Conservation (phyloP, 2,888 invertebrate genomes). For the Venusia cambrica region DNA sequence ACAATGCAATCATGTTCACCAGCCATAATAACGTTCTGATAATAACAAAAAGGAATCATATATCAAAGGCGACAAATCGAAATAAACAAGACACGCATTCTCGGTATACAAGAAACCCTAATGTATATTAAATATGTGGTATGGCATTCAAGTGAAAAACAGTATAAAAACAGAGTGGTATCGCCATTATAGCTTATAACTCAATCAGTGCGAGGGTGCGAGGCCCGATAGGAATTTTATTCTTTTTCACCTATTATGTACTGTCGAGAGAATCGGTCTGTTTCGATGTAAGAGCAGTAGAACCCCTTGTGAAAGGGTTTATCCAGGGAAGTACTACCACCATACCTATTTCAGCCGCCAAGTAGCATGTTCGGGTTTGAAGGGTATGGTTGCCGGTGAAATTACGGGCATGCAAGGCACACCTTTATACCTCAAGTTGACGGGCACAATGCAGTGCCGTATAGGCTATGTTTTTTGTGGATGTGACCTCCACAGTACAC, state of each 20-base stretch:
- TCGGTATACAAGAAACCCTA: slow-evolving; percentile 54
- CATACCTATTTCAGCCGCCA: no score
- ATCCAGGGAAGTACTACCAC: no score
- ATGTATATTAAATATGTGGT: slow-evolving; percentile 74
- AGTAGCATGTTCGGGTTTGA: no score
- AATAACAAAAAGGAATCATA: slow-evolving; percentile 69
- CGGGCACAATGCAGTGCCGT: no score
- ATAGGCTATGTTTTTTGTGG: no score
- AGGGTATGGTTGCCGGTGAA: no score
- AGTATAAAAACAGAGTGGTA: slow-evolving; percentile 71
- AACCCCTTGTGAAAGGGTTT: no score
- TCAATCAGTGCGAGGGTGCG: slow-evolving; percentile 63
- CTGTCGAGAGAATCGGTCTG: slow-evolving; percentile 40
- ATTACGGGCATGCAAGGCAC: no score
- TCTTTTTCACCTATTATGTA: slow-evolving; percentile 70
- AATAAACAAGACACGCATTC: slow-evolving; percentile 73
- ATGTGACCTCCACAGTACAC: no score
- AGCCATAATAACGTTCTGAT: slow-evolving; percentile 58
- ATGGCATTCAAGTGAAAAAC: slow-evolving; percentile 73
- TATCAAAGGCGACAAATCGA: slow-evolving; percentile 75
- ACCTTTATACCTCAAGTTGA: no score
- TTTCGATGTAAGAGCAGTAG: no score
- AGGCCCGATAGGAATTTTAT: slow-evolving; percentile 68
- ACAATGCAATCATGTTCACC: slow-evolving; percentile 51
- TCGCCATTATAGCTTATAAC: slow-evolving; percentile 78